These are phyloP conservation scores for Aurelia sp. DNA, from an alignment of 30 jellyfish, hydroid and myxozoan genomes.

Conservation along the genomic window DNA sequence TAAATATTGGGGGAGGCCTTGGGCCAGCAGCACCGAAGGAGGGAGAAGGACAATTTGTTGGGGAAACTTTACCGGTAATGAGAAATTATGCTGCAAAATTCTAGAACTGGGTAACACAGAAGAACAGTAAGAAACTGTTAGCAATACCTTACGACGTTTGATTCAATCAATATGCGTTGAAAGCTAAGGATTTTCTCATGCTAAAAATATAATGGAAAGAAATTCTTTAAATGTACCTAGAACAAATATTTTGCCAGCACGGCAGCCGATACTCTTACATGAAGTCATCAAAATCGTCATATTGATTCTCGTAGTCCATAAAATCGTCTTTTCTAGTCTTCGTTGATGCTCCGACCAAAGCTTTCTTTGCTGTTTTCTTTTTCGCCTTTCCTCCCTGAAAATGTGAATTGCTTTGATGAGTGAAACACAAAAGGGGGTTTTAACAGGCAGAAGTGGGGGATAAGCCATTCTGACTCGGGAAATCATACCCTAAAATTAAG, in stretches of 20 bases:
- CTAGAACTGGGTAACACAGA: no score
- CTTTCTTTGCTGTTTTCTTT: slow-evolving; percentile 50
- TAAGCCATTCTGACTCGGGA: background rate
- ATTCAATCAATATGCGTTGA: no score
- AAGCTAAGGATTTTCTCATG: no score
- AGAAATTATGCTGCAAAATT: no score
- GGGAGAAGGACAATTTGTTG: no score
- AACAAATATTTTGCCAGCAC: background rate
- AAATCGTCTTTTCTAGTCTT: slow-evolving; percentile 70
- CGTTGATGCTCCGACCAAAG: slow-evolving; percentile 67
- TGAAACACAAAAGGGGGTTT: background rate
- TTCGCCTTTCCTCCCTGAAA: slow-evolving; percentile 53
- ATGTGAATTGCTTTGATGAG: background rate
- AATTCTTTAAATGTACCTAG: background rate
- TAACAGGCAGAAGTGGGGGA: background rate
- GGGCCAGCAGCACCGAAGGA: no score
- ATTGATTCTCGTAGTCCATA: slow-evolving; percentile 59
- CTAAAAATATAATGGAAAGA: background rate
- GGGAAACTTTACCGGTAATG: no score
- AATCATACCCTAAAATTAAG: background rate
- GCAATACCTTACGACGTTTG: no score
- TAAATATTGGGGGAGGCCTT: no score
- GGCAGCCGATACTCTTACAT: slow-evolving; percentile 41
- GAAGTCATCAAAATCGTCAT: slow-evolving; percentile 92
- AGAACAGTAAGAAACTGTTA: no score